These are phyloP conservation scores for Crax fasciolata DNA, from an alignment of 2,797 vertebrate genomes.

Conservation along the genomic window DNA sequence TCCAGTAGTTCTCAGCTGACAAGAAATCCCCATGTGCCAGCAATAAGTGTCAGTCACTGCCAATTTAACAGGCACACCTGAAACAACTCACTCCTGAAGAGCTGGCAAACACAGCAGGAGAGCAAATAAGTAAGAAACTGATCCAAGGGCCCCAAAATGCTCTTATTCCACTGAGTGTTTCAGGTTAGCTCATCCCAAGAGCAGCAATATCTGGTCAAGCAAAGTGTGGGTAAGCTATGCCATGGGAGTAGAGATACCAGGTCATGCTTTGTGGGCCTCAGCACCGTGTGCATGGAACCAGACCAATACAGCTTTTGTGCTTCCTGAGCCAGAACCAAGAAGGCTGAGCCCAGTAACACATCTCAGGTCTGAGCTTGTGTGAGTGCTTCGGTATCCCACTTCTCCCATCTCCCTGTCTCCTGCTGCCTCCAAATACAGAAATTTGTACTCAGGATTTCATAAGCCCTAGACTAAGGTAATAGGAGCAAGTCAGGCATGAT, in stretches of 20 bases:
- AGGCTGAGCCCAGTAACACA: background rate
- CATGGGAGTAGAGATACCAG: background rate
- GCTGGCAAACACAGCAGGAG: background rate
- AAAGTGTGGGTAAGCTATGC: background rate
- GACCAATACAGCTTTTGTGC: background rate
- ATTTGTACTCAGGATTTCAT: background rate
- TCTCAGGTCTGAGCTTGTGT: background rate
- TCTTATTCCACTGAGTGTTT: background rate
- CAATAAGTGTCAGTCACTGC: conserved; percentile 66
- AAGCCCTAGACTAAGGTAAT: background rate
- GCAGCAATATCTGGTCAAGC: background rate
- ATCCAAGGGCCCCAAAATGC: fast-evolving
- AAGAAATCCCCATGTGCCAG: conserved; percentile 29
- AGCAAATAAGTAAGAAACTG: background rate
- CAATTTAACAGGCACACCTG: conserved; percentile 12
- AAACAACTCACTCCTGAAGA: conserved; percentile 46
- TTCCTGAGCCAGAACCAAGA: background rate
- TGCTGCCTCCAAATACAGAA: background rate
- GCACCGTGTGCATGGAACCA: fast-evolving
- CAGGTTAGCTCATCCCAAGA: background rate
- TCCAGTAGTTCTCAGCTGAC: background rate
- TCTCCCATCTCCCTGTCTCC: background rate
- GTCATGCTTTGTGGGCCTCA: background rate
- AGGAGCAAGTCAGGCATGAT: background rate
- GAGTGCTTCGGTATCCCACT: background rate